Base-by-base conservation (phyloP, 2,797 vertebrate genomes). In the Neosalanx taihuensis region DNA sequence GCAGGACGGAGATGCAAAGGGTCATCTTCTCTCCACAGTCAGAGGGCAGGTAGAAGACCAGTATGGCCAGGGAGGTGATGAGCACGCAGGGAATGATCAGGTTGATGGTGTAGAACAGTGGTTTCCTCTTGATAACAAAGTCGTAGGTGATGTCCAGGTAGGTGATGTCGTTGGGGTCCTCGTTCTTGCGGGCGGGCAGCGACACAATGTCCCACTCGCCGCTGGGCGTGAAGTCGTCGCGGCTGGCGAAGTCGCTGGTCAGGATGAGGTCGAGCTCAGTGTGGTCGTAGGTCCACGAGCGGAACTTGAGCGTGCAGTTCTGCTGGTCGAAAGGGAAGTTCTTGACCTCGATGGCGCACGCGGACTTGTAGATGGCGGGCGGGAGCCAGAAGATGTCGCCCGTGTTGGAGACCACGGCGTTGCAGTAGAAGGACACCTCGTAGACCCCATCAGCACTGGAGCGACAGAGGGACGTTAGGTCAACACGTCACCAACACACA, bases 121-220 rank as follows among this genome's bases (percentile, higher is more conserved):
- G 93, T 80, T 94, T 93, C 80, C 93, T 85, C 81, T 90, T 83
- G 74, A 94, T 93, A 56, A 94, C 89, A 70, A 94, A 94, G 73
- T 94, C 90, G 17, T 93, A 94, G 6, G 92, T 93, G 80, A 93
- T 90, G 57, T 94, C 93, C 26, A 94, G 83, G 86, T 94, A 94
- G 31, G 91, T 91, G 75, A 83, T 71, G 78, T 94, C 93, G 0
- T 83, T 67, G 18, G 92, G 91, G 79, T 94, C 90, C 72, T 92
- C 90, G 2, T 94, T 94, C 83, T 92, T 94, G 65, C 91, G 91
- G 0, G 90, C 93, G 0, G 92, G 93, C 1, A 94, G 87, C 0
- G 91, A 92, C 23, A 94, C 92, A 0, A 94, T 93, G 72, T 94
- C 93, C 93, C 93, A 94, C 85, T 94, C 93, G 0, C 93, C 93